Evolutionary conservation across 2,113 vertebrate species (phyloP).

Genomic region (Dryoscopus gambensis): DNA sequence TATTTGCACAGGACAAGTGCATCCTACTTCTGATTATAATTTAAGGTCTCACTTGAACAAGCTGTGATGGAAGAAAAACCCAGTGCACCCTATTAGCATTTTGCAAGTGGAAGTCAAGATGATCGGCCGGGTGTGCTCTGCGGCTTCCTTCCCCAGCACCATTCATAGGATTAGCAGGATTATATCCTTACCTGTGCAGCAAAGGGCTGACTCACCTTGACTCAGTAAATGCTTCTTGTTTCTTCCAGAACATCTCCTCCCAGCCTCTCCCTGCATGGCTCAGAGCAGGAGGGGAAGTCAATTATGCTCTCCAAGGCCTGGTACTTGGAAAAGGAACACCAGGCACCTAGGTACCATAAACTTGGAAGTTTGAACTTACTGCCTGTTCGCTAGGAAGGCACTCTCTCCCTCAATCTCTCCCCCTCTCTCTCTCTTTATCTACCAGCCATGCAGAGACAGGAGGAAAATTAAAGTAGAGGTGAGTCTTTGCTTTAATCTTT

Average conservation of each 20-base stretch:
- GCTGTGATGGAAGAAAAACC: constrained; percentile 15
- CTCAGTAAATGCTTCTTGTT: not conserved
- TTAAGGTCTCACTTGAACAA: constrained; percentile 39
- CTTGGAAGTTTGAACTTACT: not conserved
- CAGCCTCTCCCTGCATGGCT: not conserved
- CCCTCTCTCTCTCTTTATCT: not conserved
- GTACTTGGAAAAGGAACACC: not conserved
- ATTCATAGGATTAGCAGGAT: too few species aligned
- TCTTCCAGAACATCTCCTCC: accelerated
- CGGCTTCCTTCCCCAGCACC: not conserved
- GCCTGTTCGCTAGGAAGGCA: not conserved
- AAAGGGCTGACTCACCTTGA: not conserved
- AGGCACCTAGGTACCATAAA: not conserved
- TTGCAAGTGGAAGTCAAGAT: constrained; percentile 1
- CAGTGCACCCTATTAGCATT: constrained; percentile 20
- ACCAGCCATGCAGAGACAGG: not conserved
- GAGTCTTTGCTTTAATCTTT: not conserved
- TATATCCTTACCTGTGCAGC: not conserved
- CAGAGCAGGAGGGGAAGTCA: accelerated
- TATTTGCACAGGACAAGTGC: constrained; percentile 45
- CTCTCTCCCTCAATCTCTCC: not conserved
- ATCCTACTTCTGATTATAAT: constrained; percentile 53
- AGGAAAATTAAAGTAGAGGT: not conserved
- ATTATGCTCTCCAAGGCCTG: not conserved
- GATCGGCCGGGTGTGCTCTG: not conserved